These are phyloP conservation scores for Ctenopoma multispine DNA, from an alignment of 2,797 vertebrate genomes.

Conservation along the genomic window DNA sequence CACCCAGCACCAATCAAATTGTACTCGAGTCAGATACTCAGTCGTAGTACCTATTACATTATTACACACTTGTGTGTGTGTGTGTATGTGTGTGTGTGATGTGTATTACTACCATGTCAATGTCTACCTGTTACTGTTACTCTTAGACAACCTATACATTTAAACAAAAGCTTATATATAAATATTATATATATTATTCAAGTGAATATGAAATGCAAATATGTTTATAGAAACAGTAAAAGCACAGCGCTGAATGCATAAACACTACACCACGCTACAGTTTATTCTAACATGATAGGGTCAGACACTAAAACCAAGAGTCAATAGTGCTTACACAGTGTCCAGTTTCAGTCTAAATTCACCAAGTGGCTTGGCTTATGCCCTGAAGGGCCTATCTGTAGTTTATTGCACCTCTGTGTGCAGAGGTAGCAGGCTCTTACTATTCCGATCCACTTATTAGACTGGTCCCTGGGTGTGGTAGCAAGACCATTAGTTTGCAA, in stretches of 20 bases:
- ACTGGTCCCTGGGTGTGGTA: constrained; percentile 64
- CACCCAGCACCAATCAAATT: background rate
- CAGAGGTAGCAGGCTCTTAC: constrained; percentile 68
- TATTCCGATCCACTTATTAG: constrained; percentile 73
- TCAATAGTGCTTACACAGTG: constrained; percentile 70
- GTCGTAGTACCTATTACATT: background rate
- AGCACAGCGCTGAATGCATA: constrained; percentile 8
- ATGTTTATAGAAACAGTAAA: constrained; percentile 6
- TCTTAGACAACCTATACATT: background rate
- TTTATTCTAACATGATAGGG: constrained; percentile 41
- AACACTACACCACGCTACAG: constrained; percentile 14
- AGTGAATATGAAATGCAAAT: background rate
- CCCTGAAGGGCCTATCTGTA: constrained; percentile 58
- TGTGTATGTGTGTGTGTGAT: too few relatives aligned
- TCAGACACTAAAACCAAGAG: constrained; percentile 50
- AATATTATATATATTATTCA: background rate
- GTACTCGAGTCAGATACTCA: background rate
- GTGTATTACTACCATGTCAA: too few relatives aligned
- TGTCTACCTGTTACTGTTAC: background rate
- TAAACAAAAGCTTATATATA: background rate
- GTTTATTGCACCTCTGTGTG: constrained; percentile 70
- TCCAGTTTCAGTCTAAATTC: constrained; percentile 65
- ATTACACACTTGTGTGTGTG: too few relatives aligned
- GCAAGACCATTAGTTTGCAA: constrained; percentile 56
- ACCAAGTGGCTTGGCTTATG: constrained; percentile 61